A percentile compares a stretch with the other conserved stretches of the same genome.
These are phyloP conservation scores for Monomorium pharaonis DNA, from an alignment of 1,140 invertebrate species.

Conservation along the genomic window DNA sequence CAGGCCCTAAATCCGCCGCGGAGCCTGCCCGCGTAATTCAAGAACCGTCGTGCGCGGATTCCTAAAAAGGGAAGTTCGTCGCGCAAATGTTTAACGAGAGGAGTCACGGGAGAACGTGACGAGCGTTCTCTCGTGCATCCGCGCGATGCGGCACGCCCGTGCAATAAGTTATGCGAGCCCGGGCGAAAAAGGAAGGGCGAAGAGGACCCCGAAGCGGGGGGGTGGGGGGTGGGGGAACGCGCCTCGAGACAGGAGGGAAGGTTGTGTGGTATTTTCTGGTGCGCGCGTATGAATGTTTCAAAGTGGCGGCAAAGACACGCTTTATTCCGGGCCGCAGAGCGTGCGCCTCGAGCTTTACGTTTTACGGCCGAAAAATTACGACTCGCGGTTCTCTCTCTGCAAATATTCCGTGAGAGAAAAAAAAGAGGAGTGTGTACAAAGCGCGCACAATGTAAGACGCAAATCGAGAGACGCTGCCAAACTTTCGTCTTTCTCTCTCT, in stretches of 20 bases:
- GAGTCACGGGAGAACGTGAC: conserved; percentile 15
- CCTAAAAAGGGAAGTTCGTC: background rate
- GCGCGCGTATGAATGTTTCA: conserved; percentile 47
- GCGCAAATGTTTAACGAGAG: conserved; percentile 36
- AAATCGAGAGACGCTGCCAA: background rate
- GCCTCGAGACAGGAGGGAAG: background rate
- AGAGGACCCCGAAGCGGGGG: conserved; percentile 11
- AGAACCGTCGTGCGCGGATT: conserved; percentile 22
- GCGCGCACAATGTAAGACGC: background rate
- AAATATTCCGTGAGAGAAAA: conserved; percentile 9
- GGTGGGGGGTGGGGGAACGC: too few relatives aligned
- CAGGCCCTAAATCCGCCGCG: conserved; percentile 3
- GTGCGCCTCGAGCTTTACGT: conserved; percentile 4
- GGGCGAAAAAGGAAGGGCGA: background rate
- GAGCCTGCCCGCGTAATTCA: conserved; percentile 11
- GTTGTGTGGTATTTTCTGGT: conserved; percentile 29
- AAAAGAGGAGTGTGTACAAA: background rate
- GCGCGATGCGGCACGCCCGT: background rate
- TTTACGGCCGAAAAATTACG: conserved; percentile 50
- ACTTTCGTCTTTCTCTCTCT: background rate
- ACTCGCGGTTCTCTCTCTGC: conserved; percentile 7
- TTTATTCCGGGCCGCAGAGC: conserved; percentile 27
- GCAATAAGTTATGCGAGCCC: conserved; percentile 5
- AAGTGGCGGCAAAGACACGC: conserved; percentile 42
- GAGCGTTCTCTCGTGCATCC: background rate